Evolutionary conservation across 2,888 invertebrate species (phyloP).

Genomic region (Zelleria hepariella): DNA sequence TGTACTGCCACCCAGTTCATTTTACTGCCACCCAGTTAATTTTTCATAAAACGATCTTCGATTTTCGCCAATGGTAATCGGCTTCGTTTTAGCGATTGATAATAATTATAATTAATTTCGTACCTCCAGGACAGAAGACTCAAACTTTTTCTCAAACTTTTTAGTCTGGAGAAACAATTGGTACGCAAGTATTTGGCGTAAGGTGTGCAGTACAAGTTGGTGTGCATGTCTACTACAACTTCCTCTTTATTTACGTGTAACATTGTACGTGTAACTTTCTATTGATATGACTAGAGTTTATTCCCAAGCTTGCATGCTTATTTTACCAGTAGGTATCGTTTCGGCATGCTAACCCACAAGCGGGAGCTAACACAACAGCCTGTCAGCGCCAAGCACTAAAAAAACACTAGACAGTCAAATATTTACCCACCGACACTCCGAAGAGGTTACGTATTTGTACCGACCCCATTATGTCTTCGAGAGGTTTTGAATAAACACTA

Average conservation of each 20-base stretch:
- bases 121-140: neutral
- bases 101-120: neutral
- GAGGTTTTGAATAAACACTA: constrained; percentile 61
- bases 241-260: neutral
- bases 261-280: neutral
- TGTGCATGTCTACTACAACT: neutral
- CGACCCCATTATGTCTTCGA: constrained; percentile 27
- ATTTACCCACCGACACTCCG: neutral
- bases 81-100: too few species aligned
- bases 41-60: too few species aligned
- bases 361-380: neutral
- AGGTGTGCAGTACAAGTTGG: neutral
- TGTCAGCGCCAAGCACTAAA: neutral
- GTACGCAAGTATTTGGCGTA: neutral
- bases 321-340: neutral
- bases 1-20: too few species aligned
- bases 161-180: neutral
- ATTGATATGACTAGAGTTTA: neutral
- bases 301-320: neutral
- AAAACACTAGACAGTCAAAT: neutral
- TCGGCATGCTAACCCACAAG: neutral
- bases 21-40: too few species aligned
- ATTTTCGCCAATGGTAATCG: too few species aligned
- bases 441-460: neutral
- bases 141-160: neutral